These are phyloP conservation scores for Arothron firmamentum DNA, from an alignment of 2,113 vertebrate species.

Conservation along the genomic window DNA sequence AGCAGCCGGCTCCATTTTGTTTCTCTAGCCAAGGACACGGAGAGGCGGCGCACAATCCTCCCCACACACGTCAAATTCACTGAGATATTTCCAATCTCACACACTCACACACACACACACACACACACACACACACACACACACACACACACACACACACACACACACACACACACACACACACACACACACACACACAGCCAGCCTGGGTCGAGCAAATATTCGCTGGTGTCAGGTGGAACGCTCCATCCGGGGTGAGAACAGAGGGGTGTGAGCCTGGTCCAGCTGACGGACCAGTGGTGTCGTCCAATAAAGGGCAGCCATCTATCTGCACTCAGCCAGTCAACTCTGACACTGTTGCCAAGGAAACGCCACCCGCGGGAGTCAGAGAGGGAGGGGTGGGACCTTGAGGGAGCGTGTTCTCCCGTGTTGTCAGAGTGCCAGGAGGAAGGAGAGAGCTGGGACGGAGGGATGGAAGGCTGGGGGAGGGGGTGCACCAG, in stretches of 20 bases:
- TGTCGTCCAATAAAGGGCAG: conserved; percentile 78
- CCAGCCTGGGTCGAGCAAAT: conserved; percentile 46
- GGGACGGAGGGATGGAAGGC: conserved; percentile 28
- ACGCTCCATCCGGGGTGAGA: conserved; percentile 55
- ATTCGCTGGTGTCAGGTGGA: conserved; percentile 64
- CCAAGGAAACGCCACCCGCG: conserved; percentile 78
- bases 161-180: conserved; percentile 18
- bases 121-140: conserved; percentile 15
- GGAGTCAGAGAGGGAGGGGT: conserved; percentile 54
- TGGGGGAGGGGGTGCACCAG: conserved; percentile 55
- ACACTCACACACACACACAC: conserved; percentile 20
- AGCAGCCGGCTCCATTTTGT: conserved; percentile 72
- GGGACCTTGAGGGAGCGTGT: background rate
- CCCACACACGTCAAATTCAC: conserved; percentile 48
- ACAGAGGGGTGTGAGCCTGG: conserved; percentile 51
- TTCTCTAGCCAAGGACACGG: conserved; percentile 65
- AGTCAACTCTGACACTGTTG: conserved; percentile 82
- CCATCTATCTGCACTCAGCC: conserved; percentile 77
- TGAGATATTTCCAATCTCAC: conserved; percentile 35
- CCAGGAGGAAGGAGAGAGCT: conserved; percentile 1
- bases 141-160: too few species aligned
- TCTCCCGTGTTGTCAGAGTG: background rate
- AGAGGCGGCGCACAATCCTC: conserved; percentile 51
- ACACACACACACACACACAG: conserved; percentile 17
- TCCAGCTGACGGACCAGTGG: conserved; percentile 69